These are phyloP conservation scores for Syngnathus scovelli DNA, from an alignment of 2,113 vertebrate genomes.

Conservation along the genomic window DNA sequence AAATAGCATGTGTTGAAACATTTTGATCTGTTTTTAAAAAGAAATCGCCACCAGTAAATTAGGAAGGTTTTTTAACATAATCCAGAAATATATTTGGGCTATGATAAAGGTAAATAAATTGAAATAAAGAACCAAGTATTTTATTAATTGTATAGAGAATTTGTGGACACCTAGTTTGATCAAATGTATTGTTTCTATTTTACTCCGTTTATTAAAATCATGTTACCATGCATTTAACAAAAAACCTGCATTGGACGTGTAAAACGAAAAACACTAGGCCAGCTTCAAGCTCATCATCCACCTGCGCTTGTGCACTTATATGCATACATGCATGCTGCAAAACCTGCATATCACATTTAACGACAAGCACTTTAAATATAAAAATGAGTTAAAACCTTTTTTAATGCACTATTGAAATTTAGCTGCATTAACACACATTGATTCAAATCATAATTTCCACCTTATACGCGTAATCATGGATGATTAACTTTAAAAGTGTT, in stretches of 20 bases:
- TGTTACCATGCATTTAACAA: background rate
- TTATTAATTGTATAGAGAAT: background rate
- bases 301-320: background rate
- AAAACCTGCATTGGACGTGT: background rate
- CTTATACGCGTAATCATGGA: background rate
- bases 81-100: background rate
- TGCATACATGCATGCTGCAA: background rate
- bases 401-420: background rate
- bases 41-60: background rate
- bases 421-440: too few species aligned
- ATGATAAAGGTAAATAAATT: background rate
- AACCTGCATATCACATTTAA: background rate
- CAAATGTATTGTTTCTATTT: background rate
- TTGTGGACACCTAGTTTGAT: background rate
- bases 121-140: background rate
- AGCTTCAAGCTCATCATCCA: background rate
- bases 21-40: slow-evolving; percentile 2
- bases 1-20: background rate
- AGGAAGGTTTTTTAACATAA: background rate
- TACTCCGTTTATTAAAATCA: background rate
- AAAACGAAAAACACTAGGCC: background rate
- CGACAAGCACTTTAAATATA: background rate
- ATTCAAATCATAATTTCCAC: too few species aligned
- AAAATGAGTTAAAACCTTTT: background rate
- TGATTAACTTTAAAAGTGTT: background rate